phyloP scores from a whole-genome alignment of 2,797 vertebrate species.

The Psittacula echo region DNA sequence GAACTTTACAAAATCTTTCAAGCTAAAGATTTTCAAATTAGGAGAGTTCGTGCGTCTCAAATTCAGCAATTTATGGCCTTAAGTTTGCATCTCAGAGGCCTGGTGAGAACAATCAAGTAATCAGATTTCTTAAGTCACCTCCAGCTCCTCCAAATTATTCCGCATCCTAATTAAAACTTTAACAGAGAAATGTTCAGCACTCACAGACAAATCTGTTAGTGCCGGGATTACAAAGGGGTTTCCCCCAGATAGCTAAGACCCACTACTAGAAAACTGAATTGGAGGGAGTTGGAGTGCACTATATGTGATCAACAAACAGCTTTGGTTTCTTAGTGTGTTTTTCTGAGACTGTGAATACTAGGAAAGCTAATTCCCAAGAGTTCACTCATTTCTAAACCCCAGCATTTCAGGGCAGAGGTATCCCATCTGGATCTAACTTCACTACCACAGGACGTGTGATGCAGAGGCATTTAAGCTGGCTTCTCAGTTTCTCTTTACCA shows the following conservation, averaged over 20 bases:
- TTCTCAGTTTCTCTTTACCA: not conserved
- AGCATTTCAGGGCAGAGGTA: not conserved
- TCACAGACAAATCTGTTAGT: not conserved
- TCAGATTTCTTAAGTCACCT: not conserved
- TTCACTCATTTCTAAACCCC: not conserved
- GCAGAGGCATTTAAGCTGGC: not conserved
- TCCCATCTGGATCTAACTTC: not conserved
- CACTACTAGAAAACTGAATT: not conserved
- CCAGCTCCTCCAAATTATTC: not conserved
- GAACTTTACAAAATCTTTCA: not conserved
- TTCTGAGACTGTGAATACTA: not conserved
- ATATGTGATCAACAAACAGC: not conserved
- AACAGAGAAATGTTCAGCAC: not conserved
- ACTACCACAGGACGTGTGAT: not conserved
- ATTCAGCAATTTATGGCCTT: not conserved
- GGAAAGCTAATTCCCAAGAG: not conserved
- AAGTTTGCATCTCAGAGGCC: not conserved
- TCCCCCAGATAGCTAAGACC: not conserved
- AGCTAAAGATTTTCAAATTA: not conserved
- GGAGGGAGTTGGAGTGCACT: not conserved
- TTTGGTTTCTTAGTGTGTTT: not conserved
- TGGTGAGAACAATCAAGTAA: not conserved
- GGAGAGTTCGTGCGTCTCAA: not conserved
- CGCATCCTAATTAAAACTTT: not conserved
- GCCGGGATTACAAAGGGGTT: not conserved